These are phyloP conservation scores for Ligdia adustata DNA, from an alignment of 2,888 invertebrate genomes.

Conservation along the genomic window DNA sequence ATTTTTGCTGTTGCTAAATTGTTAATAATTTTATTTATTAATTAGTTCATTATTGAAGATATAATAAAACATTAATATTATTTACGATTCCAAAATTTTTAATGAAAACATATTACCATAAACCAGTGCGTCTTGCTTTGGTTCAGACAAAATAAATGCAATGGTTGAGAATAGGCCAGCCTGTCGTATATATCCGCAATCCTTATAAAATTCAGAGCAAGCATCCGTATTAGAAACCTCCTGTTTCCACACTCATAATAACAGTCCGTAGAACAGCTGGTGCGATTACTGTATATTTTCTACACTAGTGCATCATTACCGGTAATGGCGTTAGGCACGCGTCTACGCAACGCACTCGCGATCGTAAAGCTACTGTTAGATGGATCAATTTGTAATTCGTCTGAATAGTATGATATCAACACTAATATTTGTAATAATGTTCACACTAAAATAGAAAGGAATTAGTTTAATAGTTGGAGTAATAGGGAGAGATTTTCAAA, in stretches of 20 bases:
- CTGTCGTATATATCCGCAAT: neutral
- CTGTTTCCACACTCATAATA: conserved; percentile 32
- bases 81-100: too few species aligned
- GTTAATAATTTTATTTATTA: too few species aligned
- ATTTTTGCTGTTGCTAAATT: too few species aligned
- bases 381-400: conserved; percentile 34
- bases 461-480: too few species aligned
- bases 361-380: conserved; percentile 36
- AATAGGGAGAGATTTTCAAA: too few species aligned
- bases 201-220: conserved; percentile 24
- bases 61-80: too few species aligned
- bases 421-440: neutral
- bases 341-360: conserved; percentile 37
- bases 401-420: conserved; percentile 4
- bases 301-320: conserved; percentile 63
- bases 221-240: conserved; percentile 27
- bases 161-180: too few species aligned
- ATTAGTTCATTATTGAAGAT: too few species aligned
- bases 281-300: conserved; percentile 69
- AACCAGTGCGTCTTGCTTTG: too few species aligned
- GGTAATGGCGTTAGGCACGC: conserved; percentile 63
- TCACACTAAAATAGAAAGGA: too few species aligned
- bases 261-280: conserved; percentile 55
- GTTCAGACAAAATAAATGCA: too few species aligned
- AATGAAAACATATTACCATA: too few species aligned